These are phyloP conservation scores for Syngnathus scovelli DNA, from an alignment of 2,113 vertebrate species.

Conservation along the genomic window DNA sequence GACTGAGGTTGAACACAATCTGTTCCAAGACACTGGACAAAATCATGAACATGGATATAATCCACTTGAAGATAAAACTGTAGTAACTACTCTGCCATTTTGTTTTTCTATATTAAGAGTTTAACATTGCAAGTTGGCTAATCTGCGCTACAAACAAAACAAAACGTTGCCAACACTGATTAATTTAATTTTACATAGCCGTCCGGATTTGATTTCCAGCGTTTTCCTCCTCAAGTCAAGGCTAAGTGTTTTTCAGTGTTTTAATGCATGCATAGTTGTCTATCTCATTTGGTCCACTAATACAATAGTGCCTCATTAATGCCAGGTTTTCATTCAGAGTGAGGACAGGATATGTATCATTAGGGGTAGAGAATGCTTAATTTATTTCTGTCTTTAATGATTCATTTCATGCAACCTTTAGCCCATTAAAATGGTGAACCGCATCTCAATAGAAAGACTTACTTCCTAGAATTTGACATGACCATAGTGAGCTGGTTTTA, in stretches of 20 bases:
- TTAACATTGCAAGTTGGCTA: neutral
- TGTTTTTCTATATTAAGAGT: neutral
- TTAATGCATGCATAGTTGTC: constrained; percentile 38
- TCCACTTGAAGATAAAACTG: constrained; percentile 2
- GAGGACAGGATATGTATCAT: constrained; percentile 11
- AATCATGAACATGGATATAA: neutral
- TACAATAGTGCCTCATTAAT: constrained; percentile 43
- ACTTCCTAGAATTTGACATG: constrained; percentile 8
- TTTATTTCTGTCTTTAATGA: constrained; percentile 42
- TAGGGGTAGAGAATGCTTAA: constrained; percentile 8
- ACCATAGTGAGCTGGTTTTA: constrained; percentile 2
- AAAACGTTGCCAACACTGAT: neutral
- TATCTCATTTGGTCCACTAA: constrained; percentile 34
- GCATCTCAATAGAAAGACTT: constrained; percentile 13
- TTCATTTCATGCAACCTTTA: constrained; percentile 45
- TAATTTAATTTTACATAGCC: neutral
- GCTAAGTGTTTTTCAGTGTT: constrained; percentile 55
- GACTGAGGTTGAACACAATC: neutral
- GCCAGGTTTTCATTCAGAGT: constrained; percentile 27
- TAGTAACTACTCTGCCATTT: neutral
- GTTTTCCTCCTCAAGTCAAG: constrained; percentile 42
- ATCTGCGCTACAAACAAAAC: neutral
- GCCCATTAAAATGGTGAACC: constrained; percentile 19
- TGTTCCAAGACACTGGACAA: neutral
- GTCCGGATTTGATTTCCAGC: constrained; percentile 19